Evolutionary conservation across 2,888 invertebrate genomes (phyloP).

Genomic region (Agrochola macilenta): DNA sequence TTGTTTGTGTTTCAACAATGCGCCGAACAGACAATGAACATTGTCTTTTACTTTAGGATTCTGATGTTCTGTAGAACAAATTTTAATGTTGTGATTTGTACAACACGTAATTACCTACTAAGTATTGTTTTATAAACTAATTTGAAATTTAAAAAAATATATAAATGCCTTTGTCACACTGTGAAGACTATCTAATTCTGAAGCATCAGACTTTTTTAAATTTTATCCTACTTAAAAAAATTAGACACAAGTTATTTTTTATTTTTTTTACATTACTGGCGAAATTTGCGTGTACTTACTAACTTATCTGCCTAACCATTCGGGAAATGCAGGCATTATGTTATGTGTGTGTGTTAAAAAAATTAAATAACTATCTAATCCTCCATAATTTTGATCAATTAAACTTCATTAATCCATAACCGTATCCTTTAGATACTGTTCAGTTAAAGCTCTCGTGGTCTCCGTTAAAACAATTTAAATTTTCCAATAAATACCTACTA

Average conservation of each 20-base stretch:
- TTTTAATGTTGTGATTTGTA: neutral
- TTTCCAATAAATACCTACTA: neutral
- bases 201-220: neutral
- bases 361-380: too few species aligned
- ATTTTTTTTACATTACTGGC: too few species aligned
- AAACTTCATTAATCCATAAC: neutral
- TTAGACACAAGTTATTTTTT: too few species aligned
- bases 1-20: constrained; percentile 79
- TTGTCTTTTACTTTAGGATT: constrained; percentile 61
- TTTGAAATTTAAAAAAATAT: neutral
- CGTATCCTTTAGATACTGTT: neutral
- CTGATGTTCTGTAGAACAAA: constrained; percentile 9
- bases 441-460: neutral
- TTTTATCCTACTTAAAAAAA: too few species aligned
- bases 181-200: neutral
- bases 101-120: neutral
- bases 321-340: too few species aligned
- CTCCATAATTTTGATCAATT: too few species aligned
- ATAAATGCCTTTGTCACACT: neutral
- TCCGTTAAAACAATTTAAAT: neutral
- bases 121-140: neutral
- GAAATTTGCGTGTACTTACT: too few species aligned
- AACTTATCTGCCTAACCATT: too few species aligned
- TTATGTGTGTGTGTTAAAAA: too few species aligned
- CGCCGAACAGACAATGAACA: constrained; percentile 72